Percentiles rank a stretch among this genome's conserved stretches.
These are phyloP conservation scores for Lasiommata megera DNA, from an alignment of 2,888 invertebrate species.

Conservation along the genomic window DNA sequence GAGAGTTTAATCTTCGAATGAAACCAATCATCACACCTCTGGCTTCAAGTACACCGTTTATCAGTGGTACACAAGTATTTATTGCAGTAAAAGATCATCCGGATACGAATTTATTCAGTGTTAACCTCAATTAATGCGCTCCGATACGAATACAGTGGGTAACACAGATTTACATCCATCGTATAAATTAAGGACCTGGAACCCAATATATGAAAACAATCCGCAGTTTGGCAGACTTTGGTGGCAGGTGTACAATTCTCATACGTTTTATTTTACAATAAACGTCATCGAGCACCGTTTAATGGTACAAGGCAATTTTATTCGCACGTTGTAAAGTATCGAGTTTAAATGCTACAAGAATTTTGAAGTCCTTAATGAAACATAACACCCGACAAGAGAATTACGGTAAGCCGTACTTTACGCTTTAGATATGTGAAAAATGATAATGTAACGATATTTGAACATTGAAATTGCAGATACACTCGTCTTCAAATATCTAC, in stretches of 20 bases:
- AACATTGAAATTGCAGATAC: not conserved
- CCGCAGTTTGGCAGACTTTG: not conserved
- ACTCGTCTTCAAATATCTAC: not conserved
- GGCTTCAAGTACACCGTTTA: not conserved
- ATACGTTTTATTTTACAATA: conserved; percentile 16
- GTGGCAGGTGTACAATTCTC: conserved; percentile 7
- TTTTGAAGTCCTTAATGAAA: conserved; percentile 28
- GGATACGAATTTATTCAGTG: conserved; percentile 5
- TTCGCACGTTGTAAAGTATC: conserved; percentile 24
- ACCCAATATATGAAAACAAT: not conserved
- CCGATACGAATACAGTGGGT: not conserved
- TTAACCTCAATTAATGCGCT: not conserved
- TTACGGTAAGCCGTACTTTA: not conserved
- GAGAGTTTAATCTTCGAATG: not conserved
- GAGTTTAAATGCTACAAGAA: conserved; percentile 16
- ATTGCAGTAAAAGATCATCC: conserved; percentile 2
- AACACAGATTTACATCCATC: not conserved
- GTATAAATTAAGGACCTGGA: conserved; percentile 1
- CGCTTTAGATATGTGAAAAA: not conserved
- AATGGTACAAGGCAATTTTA: conserved; percentile 19
- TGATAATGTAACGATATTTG: too few species aligned
- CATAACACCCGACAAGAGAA: not conserved
- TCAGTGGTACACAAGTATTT: not conserved
- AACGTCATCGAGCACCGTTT: conserved; percentile 19
- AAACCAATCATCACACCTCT: not conserved